These are phyloP conservation scores for Leucoma salicis DNA, from an alignment of 2,888 invertebrate species.

Conservation along the genomic window DNA sequence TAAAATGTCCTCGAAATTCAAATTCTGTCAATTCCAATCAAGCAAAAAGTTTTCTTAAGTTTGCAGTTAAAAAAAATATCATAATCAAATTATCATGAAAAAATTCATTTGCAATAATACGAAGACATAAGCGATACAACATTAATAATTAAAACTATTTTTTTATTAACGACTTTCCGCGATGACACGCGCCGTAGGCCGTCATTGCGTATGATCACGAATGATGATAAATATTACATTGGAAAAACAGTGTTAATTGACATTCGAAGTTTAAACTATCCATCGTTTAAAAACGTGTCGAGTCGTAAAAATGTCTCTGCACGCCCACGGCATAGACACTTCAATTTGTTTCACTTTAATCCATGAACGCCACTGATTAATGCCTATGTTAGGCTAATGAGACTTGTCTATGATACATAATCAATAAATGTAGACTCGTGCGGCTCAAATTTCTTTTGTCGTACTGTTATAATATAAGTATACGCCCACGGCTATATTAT, in stretches of 20 bases:
- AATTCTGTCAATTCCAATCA: too few relatives aligned
- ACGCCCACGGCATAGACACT: conserved; percentile 56
- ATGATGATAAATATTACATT: conserved; percentile 48
- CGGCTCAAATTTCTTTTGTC: conserved; percentile 28
- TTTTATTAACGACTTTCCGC: conserved; percentile 23
- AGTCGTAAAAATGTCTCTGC: conserved; percentile 57
- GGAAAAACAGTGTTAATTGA: conserved; percentile 57
- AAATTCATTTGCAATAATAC: too few relatives aligned
- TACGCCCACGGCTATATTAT: conserved; percentile 43
- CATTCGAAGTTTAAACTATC: conserved; percentile 44
- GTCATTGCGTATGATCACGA: conserved; percentile 42
- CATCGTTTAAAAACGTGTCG: conserved; percentile 41
- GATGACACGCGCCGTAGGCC: conserved; percentile 43
- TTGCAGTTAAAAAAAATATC: too few relatives aligned
- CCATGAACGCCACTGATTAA: conserved; percentile 67
- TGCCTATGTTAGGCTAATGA: conserved; percentile 69
- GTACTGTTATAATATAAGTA: conserved; percentile 21
- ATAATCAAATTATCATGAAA: too few relatives aligned
- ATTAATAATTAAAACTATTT: conserved; percentile 29
- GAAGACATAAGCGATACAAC: conserved; percentile 15
- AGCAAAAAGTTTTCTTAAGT: too few relatives aligned
- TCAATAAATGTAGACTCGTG: conserved; percentile 56
- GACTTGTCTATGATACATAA: conserved; percentile 59
- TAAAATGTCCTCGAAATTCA: too few relatives aligned
- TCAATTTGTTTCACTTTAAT: conserved; percentile 75